These are phyloP conservation scores for Patella ulyssiponensis DNA, from an alignment of 2,888 invertebrate genomes.

Conservation along the genomic window DNA sequence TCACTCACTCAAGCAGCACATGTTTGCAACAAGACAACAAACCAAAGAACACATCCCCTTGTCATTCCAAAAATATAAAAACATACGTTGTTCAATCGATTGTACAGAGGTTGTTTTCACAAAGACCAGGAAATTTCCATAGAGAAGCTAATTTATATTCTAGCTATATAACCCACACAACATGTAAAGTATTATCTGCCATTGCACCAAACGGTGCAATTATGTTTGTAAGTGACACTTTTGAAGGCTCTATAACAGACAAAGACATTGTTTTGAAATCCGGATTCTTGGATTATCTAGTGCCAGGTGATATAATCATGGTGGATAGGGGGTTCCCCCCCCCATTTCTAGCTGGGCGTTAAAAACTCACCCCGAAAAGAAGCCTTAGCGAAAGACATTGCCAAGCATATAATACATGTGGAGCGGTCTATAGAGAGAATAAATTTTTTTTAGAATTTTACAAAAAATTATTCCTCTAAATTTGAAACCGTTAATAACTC, in stretches of 20 bases:
- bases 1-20: neutral
- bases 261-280: neutral
- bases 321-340: neutral
- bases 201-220: slow-evolving; percentile 15
- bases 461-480: neutral
- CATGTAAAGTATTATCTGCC: slow-evolving; percentile 10
- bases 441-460: neutral
- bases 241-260: slow-evolving; percentile 17
- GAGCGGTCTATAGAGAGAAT: neutral
- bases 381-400: neutral
- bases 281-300: neutral
- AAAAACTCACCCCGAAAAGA: neutral
- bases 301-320: neutral
- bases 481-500: neutral
- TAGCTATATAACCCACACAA: slow-evolving; percentile 9
- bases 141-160: slow-evolving; percentile 7
- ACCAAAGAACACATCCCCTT: neutral
- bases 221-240: neutral
- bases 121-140: slow-evolving; percentile 1
- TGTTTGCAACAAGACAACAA: slow-evolving; percentile 1
- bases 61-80: slow-evolving; percentile 4
- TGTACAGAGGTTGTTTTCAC: slow-evolving; percentile 13
- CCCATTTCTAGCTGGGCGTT: neutral
- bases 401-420: neutral
- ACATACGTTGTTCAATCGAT: no score